Conservation (phyloP, 2,113 vertebrate species). For the Promerops cafer region DNA sequence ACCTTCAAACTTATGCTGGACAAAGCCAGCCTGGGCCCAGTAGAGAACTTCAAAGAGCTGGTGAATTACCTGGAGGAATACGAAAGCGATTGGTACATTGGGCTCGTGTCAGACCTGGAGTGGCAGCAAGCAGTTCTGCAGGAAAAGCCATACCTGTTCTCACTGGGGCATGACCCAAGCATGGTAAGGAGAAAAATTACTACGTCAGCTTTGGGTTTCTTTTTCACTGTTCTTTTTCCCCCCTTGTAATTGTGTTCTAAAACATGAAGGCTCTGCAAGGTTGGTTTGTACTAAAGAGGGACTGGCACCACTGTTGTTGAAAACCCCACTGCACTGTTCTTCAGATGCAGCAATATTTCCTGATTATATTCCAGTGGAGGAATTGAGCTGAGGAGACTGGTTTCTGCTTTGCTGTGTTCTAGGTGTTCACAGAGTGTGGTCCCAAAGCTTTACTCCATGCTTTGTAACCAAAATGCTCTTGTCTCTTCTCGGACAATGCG, state of each 20-base stretch:
- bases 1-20: conserved; percentile 95
- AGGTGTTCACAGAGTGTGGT: neutral
- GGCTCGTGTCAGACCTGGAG: conserved; percentile 85
- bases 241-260: neutral
- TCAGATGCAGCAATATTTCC: neutral
- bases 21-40: conserved; percentile 89
- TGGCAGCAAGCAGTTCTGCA: conserved; percentile 91
- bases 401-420: neutral
- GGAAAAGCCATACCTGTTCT: conserved; percentile 93
- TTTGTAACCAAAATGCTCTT: neutral
- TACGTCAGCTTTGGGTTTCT: neutral
- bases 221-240: neutral
- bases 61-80: conserved; percentile 86
- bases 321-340: neutral
- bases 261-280: neutral
- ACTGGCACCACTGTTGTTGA: neutral
- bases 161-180: conserved; percentile 88
- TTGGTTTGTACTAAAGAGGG: neutral
- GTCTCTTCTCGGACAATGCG: fast-evolving
- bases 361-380: neutral
- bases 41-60: conserved; percentile 86
- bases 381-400: neutral
- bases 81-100: conserved; percentile 92
- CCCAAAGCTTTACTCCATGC: neutral
- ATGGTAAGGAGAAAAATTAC: conserved; percentile 78